A percentile compares a stretch with the other conserved stretches of the same genome.
These are phyloP conservation scores for Cantharis lateralis DNA, from an alignment of 2,888 invertebrate genomes.

Conservation along the genomic window DNA sequence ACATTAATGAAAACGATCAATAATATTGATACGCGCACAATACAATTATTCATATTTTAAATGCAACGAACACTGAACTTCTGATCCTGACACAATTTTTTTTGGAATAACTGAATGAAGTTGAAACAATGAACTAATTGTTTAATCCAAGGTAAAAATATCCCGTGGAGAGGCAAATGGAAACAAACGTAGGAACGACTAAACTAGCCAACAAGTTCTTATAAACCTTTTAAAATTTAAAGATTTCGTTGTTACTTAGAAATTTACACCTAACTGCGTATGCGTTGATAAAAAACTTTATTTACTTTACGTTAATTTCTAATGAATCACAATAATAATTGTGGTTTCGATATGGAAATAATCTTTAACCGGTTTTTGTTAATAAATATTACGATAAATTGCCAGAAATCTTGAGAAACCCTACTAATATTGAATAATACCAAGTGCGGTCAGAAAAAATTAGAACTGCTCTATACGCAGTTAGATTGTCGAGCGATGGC, in stretches of 20 bases:
- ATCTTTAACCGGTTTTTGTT: background rate
- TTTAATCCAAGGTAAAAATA: background rate
- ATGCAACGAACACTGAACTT: background rate
- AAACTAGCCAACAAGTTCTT: background rate
- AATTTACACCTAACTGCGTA: background rate
- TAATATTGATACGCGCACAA: background rate
- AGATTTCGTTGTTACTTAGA: background rate
- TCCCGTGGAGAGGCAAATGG: background rate
- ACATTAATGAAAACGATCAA: background rate
- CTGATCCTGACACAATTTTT: background rate
- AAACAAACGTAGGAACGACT: background rate
- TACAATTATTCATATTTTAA: background rate
- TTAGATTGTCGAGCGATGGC: background rate
- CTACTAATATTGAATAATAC: background rate
- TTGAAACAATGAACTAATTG: background rate
- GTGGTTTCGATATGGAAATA: background rate
- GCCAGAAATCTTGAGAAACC: background rate
- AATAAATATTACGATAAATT: background rate
- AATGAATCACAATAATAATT: background rate
- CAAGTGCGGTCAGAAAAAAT: background rate
- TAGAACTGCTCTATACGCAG: background rate
- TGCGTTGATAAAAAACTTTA: background rate
- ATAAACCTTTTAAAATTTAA: background rate
- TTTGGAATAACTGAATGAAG: background rate
- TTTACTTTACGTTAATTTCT: background rate